Evolutionary conservation across 1,140 invertebrate genomes (phyloP).

Genomic region (Neodiprion virginianus): DNA sequence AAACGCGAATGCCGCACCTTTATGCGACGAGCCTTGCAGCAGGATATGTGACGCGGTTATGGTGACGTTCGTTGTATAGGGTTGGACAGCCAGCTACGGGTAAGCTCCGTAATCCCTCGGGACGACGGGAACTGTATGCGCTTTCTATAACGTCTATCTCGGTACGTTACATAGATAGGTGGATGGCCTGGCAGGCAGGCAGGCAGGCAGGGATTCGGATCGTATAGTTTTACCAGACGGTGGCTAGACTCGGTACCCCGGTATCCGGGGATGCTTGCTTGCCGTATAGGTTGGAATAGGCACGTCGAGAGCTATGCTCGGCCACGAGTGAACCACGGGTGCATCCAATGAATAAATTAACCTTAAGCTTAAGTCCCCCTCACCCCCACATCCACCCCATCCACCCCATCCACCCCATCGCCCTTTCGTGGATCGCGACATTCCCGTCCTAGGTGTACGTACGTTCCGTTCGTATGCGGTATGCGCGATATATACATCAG

Average conservation of each 20-base stretch:
- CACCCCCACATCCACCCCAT: neutral
- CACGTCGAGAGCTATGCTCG: neutral
- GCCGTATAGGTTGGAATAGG: neutral
- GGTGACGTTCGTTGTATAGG: neutral
- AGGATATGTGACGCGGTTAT: neutral
- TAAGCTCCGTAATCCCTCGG: conserved; percentile 1
- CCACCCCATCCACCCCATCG: too few species aligned
- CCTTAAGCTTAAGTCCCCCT: conserved; percentile 4
- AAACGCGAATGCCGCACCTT: neutral
- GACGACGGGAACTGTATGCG: neutral
- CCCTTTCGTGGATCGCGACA: too few species aligned
- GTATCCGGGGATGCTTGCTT: too few species aligned
- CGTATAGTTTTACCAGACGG: conserved; percentile 7
- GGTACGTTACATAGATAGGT: neutral
- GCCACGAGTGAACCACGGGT: conserved; percentile 3
- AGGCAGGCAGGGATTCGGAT: neutral
- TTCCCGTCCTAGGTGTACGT: too few species aligned
- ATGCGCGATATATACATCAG: too few species aligned
- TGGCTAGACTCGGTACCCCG: neutral
- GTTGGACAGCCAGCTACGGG: neutral
- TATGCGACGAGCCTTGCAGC: neutral
- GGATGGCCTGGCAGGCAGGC: neutral
- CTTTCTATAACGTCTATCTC: conserved; percentile 2
- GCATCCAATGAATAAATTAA: conserved; percentile 7
- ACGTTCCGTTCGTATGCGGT: too few species aligned